phyloP scores from a whole-genome alignment of 2,797 vertebrate species.

The Dipus sagitta region DNA sequence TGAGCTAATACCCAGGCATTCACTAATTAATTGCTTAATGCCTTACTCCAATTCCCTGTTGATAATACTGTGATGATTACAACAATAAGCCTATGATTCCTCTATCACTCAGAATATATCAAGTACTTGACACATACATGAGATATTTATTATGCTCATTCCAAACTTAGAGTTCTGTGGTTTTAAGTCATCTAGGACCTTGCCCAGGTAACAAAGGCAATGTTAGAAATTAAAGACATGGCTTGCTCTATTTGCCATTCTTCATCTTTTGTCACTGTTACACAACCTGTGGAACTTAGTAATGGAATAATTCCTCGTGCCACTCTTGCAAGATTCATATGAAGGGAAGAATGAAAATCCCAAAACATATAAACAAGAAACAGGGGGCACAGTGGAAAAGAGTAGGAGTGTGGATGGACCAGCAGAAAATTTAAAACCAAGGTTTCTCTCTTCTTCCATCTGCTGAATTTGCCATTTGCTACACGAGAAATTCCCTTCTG shows the following conservation, averaged over 20 bases:
- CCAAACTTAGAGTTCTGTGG: not conserved
- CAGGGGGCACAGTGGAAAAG: not conserved
- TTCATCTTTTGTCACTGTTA: not conserved
- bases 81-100: not conserved
- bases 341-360: not conserved
- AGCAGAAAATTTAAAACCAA: slow-evolving; percentile 62
- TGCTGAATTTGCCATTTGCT: slow-evolving; percentile 56
- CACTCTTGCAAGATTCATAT: slow-evolving; percentile 10
- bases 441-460: not conserved
- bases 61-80: not conserved
- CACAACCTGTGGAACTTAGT: not conserved
- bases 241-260: not conserved
- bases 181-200: not conserved
- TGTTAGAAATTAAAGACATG: not conserved
- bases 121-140: not conserved
- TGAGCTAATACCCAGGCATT: not conserved
- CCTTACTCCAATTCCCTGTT: not conserved
- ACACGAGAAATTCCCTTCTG: slow-evolving; percentile 60
- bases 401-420: not conserved
- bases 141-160: slow-evolving; percentile 3
- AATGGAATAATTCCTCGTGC: not conserved
- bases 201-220: not conserved
- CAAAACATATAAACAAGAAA: not conserved
- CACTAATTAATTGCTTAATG: not conserved
- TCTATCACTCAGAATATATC: not conserved